Evolutionary conservation across 2,113 vertebrate genomes (phyloP).

Genomic region (Albula goreensis): DNA sequence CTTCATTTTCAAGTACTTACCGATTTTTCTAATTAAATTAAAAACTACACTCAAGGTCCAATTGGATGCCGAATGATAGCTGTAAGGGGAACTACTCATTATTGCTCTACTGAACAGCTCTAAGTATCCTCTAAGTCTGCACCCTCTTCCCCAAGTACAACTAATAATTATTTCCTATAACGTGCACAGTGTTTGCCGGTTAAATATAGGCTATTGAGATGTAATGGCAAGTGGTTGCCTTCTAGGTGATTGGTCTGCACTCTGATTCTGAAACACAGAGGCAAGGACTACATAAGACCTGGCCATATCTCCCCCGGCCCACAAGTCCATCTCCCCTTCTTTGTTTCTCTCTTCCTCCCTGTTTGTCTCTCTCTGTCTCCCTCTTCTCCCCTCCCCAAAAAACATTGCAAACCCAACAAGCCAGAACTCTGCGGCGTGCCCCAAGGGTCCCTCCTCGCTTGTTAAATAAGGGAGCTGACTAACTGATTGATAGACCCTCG

Average conservation of each 20-base stretch:
- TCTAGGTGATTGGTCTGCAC: neutral
- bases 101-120: neutral
- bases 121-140: neutral
- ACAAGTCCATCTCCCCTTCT: constrained; percentile 41
- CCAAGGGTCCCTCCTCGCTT: constrained; percentile 66
- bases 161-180: no score
- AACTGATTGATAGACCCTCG: constrained; percentile 76
- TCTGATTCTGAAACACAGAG: neutral
- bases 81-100: neutral
- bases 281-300: constrained; percentile 35
- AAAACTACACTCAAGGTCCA: no score
- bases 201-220: no score
- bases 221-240: neutral
- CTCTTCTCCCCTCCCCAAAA: constrained; percentile 34
- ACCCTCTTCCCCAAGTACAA: neutral
- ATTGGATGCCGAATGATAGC: neutral
- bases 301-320: constrained; percentile 54
- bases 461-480: constrained; percentile 79
- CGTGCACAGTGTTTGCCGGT: no score
- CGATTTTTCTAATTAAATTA: no score
- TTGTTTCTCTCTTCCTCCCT: constrained; percentile 39
- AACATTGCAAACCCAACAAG: constrained; percentile 68
- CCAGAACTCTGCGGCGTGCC: constrained; percentile 68
- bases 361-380: neutral
- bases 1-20: no score